phyloP scores from a whole-genome alignment of 2,113 vertebrate genomes.

The Tichodroma muraria region DNA sequence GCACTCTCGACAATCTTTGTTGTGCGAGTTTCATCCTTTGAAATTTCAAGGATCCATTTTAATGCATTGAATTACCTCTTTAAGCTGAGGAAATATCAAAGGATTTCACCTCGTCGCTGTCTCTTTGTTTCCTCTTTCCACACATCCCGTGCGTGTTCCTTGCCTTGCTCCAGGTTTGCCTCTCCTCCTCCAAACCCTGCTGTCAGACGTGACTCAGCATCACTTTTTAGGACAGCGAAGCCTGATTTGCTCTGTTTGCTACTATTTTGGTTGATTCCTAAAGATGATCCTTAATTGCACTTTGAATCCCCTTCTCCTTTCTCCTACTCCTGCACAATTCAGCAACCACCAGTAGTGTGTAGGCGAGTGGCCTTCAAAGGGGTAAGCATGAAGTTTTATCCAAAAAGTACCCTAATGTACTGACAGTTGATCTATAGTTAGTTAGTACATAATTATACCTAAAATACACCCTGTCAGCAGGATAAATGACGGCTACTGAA shows the following conservation, averaged over 20 bases:
- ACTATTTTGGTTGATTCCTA: neutral
- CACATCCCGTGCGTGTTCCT: neutral
- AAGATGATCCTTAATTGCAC: neutral
- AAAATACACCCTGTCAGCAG: conserved; percentile 59
- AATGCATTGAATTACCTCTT: conserved; percentile 30
- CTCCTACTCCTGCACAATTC: neutral
- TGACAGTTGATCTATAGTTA: conserved; percentile 64
- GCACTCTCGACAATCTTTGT: conserved; percentile 48
- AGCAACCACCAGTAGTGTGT: neutral
- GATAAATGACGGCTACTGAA: conserved; percentile 60
- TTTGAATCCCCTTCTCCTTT: neutral
- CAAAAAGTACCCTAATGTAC: conserved; percentile 42
- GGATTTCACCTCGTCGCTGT: neutral
- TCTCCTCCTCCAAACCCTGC: neutral
- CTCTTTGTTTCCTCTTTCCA: conserved; percentile 53
- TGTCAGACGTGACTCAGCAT: neutral
- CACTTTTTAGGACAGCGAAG: neutral
- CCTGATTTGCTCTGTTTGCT: neutral
- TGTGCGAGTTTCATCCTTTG: conserved; percentile 56
- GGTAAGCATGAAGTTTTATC: conserved; percentile 50
- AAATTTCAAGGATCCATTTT: conserved; percentile 46
- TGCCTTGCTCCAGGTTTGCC: neutral
- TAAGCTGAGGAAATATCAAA: conserved; percentile 45
- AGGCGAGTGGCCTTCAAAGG: conserved; percentile 36
- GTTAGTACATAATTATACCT: conserved; percentile 64